A percentile compares a stretch with the other conserved stretches of the same genome.
Evolutionary conservation across 2,113 vertebrate genomes (phyloP).

Genomic region (Podarcis cretensis): DNA sequence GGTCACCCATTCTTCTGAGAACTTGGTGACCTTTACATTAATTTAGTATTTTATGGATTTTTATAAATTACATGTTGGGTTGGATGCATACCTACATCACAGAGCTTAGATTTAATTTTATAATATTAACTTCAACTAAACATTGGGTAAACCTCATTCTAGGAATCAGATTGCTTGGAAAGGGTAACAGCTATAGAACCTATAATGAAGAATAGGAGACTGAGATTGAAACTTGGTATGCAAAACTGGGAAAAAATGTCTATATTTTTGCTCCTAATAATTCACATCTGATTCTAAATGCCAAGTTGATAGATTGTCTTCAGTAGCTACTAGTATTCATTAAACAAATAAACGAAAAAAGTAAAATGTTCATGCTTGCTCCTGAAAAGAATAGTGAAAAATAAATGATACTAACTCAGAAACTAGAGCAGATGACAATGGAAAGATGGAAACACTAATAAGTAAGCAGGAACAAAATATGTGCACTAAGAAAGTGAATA

Average conservation of each 20-base stretch:
- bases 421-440: not conserved
- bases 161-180: slow-evolving; percentile 4
- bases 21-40: slow-evolving; percentile 65
- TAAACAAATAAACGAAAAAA: not conserved
- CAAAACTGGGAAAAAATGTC: not conserved
- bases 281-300: not conserved
- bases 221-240: not conserved
- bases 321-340: not conserved
- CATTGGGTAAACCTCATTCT: slow-evolving; percentile 4
- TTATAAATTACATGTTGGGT: slow-evolving; percentile 61
- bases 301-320: not conserved
- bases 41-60: slow-evolving; percentile 69
- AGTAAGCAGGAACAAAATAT: not conserved
- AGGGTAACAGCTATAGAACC: not conserved
- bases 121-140: slow-evolving; percentile 21
- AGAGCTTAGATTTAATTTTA: slow-evolving; percentile 34
- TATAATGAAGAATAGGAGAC: not conserved
- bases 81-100: slow-evolving; percentile 30
- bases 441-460: not conserved
- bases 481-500: not conserved
- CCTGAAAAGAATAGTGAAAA: not conserved
- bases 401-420: not conserved
- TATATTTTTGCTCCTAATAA: accelerated
- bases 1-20: slow-evolving; percentile 66
- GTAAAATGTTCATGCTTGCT: accelerated